These are phyloP conservation scores for Sebastes itinus DNA, from an alignment of 2,797 vertebrate genomes.

Conservation along the genomic window DNA sequence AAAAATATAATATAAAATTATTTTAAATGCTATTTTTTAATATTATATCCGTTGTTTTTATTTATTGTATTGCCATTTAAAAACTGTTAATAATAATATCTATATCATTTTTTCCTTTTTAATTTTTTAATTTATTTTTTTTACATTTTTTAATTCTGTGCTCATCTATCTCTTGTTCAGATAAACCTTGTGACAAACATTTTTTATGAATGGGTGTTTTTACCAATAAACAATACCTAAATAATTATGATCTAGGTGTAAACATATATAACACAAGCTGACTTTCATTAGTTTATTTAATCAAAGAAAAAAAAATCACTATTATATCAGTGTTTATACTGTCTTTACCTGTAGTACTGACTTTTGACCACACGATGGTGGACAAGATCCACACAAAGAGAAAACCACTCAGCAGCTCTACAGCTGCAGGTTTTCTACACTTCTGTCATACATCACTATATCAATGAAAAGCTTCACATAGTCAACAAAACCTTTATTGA, in stretches of 20 bases:
- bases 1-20: no score
- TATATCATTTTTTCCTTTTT: no score
- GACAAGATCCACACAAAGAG: conserved; percentile 4
- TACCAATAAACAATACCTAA: background rate
- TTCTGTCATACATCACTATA: background rate
- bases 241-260: background rate
- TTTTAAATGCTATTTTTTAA: background rate
- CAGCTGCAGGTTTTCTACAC: background rate
- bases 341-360: background rate
- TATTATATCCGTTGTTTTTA: background rate
- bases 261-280: background rate
- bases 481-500: background rate
- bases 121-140: no score
- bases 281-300: background rate
- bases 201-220: background rate
- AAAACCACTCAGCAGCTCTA: background rate
- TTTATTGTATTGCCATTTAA: background rate
- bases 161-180: background rate
- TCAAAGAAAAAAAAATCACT: background rate
- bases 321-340: background rate
- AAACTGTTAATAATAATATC: background rate
- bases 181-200: background rate
- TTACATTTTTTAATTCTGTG: background rate
- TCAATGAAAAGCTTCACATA: background rate
- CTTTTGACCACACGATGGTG: conserved; percentile 45